A percentile compares a stretch with the other conserved stretches of the same genome.
Conservation (phyloP, 2,888 invertebrate species). For the Himalopsyche anomala region DNA sequence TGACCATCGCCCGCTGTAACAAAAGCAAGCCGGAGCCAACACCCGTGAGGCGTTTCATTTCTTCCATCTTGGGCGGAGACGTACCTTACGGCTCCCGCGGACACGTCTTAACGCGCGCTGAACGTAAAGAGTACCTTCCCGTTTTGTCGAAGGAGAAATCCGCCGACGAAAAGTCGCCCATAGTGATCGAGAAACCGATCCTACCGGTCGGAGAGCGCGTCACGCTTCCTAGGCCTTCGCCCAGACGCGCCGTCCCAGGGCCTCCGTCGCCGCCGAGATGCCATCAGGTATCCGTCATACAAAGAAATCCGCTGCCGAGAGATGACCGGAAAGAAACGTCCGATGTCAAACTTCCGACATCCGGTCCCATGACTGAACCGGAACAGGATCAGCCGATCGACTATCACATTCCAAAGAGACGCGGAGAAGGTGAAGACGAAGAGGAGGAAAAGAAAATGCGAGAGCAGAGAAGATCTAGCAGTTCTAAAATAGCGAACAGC, state of each 20-base stretch:
- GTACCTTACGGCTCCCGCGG: conserved; percentile 88
- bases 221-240: conserved; percentile 73
- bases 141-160: conserved; percentile 75
- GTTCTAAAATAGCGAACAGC: conserved; percentile 80
- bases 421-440: conserved; percentile 82
- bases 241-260: conserved; percentile 74
- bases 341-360: conserved; percentile 76
- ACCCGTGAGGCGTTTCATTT: conserved; percentile 83
- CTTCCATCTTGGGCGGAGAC: conserved; percentile 88
- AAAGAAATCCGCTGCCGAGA: conserved; percentile 83
- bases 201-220: conserved; percentile 80
- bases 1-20: conserved; percentile 64
- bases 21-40: conserved; percentile 22
- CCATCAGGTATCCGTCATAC: conserved; percentile 87
- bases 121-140: conserved; percentile 87
- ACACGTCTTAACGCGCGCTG: conserved; percentile 88
- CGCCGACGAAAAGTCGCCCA: conserved; percentile 75
- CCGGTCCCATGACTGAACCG: conserved; percentile 78
- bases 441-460: conserved; percentile 82
- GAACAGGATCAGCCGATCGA: conserved; percentile 93
- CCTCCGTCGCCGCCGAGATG: conserved; percentile 82
- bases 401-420: conserved; percentile 90
- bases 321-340: conserved; percentile 74
- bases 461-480: conserved; percentile 83
- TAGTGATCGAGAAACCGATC: conserved; percentile 81